Base-by-base conservation (phyloP, 2,888 invertebrate species). In the Napeogenes sylphis region DNA sequence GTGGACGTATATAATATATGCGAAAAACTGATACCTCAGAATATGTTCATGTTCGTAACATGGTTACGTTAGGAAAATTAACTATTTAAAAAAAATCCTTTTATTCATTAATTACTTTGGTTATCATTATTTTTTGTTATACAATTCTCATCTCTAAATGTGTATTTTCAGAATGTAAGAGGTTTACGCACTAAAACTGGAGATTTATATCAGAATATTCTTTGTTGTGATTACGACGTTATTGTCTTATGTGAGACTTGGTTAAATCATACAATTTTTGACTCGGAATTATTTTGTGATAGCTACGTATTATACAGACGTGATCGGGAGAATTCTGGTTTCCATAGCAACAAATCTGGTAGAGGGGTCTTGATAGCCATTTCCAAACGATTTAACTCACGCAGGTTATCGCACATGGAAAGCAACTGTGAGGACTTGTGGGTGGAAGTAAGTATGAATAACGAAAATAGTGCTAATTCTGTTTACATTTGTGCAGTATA, bases 201-300 rank as follows among this genome's bases (percentile, higher is more conserved):
- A 21, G 65, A 68, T 21, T 45, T 71, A 4, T 65, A 55, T 33
- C 58, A 56, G 33, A 70, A 69, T 60, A 56, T 69, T 45, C 45
- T 64, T 14, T 32, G 58, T 1, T 56, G 21, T 56, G 53, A 66
- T 21, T 69, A 67, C 57, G 64, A 67, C 33, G 45, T 71, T 13
- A 68, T 71, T 21, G 61, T 62, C 6, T 73, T 14, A 69, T 45
- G 66, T 42, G 69, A 73, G 61, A 69, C 70, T 4, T 73, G 70
- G 70, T 32, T 73, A 4, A 70, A 69, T 33, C n/a, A 45, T 45
- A 61, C 55, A 51, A 63, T 71, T 33, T 35, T 42, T 13, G 58
- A 66, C 45, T 55, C 62, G 33, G 71, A 71, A 55, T 58, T 70
- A 30, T 64, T 73, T 32, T 70, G 71, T 32, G 13, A 59, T 4